Evolutionary conservation across 2,113 vertebrate species (phyloP).

Genomic region (Tautogolabrus adspersus): DNA sequence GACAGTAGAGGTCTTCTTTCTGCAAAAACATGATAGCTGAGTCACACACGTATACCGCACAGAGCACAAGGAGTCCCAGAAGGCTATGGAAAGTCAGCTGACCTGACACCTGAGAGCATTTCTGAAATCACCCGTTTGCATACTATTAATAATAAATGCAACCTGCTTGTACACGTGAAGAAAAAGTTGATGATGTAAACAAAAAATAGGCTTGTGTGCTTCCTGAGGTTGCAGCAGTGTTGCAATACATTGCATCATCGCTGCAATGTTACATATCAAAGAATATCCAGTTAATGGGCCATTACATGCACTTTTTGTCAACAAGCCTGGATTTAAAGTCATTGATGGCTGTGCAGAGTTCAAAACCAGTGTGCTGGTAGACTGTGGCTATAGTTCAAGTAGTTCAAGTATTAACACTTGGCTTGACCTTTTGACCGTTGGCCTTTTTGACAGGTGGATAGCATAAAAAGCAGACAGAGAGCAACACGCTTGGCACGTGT

Average conservation of each 20-base stretch:
- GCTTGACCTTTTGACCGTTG: slow-evolving; percentile 48
- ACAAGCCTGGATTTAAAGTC: background rate
- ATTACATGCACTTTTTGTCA: slow-evolving; percentile 1
- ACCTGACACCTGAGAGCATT: slow-evolving; percentile 55
- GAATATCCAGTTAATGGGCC: background rate
- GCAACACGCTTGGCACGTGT: slow-evolving; percentile 58
- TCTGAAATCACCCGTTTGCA: slow-evolving; percentile 37
- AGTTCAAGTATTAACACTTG: slow-evolving; percentile 32
- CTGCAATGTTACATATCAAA: slow-evolving; percentile 14
- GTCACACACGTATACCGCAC: background rate
- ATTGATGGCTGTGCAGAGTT: background rate
- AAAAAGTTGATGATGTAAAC: slow-evolving; percentile 36
- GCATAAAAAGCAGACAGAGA: slow-evolving; percentile 61
- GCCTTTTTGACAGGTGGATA: slow-evolving; percentile 75
- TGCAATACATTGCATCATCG: slow-evolving; percentile 40
- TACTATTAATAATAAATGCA: slow-evolving; percentile 56
- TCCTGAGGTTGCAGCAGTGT: slow-evolving; percentile 19
- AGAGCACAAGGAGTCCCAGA: slow-evolving; percentile 4
- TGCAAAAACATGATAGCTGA: slow-evolving; percentile 5
- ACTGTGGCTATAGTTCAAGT: slow-evolving; percentile 13
- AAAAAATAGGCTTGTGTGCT: slow-evolving; percentile 9
- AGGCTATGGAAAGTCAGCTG: slow-evolving; percentile 22
- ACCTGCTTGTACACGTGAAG: slow-evolving; percentile 33
- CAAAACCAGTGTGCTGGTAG: background rate
- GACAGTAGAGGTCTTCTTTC: background rate